phyloP scores from a whole-genome alignment of 2,888 invertebrate species.

The Ichneumoninae sp. region DNA sequence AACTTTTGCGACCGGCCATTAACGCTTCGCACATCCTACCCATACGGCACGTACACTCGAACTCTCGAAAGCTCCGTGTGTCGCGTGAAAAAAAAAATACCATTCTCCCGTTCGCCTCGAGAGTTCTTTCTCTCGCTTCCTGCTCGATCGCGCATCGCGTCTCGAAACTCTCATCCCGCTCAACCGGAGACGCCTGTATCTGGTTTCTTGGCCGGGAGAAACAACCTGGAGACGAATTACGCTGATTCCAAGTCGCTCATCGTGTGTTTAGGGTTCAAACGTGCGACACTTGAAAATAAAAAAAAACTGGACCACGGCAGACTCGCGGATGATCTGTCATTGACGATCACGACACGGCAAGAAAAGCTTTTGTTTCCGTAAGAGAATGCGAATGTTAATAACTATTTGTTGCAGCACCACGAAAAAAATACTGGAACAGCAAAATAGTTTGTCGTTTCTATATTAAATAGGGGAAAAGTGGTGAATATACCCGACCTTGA shows the following conservation, averaged over 20 bases:
- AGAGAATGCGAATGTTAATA: no score
- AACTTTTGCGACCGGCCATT: slow-evolving; percentile 79
- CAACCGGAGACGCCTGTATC: neutral
- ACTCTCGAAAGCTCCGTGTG: slow-evolving; percentile 39
- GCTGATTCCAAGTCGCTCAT: slow-evolving; percentile 17
- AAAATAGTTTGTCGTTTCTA: no score
- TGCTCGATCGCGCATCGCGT: slow-evolving; percentile 30
- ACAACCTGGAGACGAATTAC: slow-evolving; percentile 39
- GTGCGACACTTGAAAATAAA: neutral
- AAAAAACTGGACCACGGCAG: neutral
- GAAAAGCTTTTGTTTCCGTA: no score
- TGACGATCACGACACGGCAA: no score
- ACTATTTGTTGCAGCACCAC: no score
- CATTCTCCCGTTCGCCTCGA: slow-evolving; percentile 58
- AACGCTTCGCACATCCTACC: slow-evolving; percentile 75
- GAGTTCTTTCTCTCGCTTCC: slow-evolving; percentile 43
- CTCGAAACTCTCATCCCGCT: neutral
- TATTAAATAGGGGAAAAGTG: no score
- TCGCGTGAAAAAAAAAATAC: slow-evolving; percentile 21
- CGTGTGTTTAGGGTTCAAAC: neutral
- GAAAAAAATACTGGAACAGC: no score
- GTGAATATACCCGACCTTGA: no score
- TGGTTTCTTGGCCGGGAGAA: neutral
- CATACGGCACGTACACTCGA: slow-evolving; percentile 22
- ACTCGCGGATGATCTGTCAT: neutral